Conservation (phyloP, 2,888 invertebrate genomes). For the Isoperla grammatica region DNA sequence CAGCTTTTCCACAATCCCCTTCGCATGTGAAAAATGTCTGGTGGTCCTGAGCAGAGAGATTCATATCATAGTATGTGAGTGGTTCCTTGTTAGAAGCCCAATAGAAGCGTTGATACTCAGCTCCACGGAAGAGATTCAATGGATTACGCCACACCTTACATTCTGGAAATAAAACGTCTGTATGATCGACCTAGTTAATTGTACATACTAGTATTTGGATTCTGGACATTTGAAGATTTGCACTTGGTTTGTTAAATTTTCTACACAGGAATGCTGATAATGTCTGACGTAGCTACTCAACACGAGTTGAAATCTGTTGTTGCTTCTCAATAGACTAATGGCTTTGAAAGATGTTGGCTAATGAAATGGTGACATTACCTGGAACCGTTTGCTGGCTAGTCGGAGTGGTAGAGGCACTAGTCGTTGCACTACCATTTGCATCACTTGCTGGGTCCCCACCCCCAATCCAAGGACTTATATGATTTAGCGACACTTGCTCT, state of each 20-base stretch:
- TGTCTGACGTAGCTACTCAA: too few relatives aligned
- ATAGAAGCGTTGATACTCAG: constrained; percentile 94
- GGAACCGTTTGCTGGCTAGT: constrained; percentile 50
- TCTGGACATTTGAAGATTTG: too few relatives aligned
- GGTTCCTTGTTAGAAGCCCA: constrained; percentile 90
- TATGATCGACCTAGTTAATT: too few relatives aligned
- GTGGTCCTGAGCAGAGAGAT: constrained; percentile 96
- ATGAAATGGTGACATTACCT: constrained; percentile 32
- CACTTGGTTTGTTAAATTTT: too few relatives aligned
- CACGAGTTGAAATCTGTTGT: too few relatives aligned
- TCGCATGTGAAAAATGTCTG: constrained; percentile 94
- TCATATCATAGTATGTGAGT: constrained; percentile 98
- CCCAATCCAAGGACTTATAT: constrained; percentile 90
- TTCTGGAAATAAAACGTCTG: constrained; percentile 54
- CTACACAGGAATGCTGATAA: too few relatives aligned
- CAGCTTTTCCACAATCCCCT: constrained; percentile 76
- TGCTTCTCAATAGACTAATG: too few relatives aligned
- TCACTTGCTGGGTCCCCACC: constrained; percentile 54
- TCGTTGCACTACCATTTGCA: constrained; percentile 37
- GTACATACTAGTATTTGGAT: too few relatives aligned
- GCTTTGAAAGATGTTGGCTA: too few relatives aligned
- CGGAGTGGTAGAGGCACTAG: constrained; percentile 37
- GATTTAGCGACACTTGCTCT: constrained; percentile 91
- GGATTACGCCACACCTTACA: constrained; percentile 98
- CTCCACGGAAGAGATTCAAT: constrained; percentile 87